These are phyloP conservation scores for Nomada goodeniana DNA, from an alignment of 2,888 invertebrate genomes.

Conservation along the genomic window DNA sequence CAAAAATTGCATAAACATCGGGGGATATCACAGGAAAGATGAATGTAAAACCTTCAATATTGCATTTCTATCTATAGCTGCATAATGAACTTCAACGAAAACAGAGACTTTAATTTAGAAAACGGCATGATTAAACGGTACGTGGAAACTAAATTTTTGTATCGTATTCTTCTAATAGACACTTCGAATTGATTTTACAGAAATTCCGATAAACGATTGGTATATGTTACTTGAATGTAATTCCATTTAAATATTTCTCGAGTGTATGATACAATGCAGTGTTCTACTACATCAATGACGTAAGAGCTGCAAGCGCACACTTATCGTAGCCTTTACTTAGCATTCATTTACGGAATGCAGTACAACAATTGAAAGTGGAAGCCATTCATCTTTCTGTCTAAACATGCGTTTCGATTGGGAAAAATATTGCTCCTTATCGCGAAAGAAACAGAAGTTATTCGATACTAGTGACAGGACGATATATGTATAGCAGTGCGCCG, in stretches of 20 bases:
- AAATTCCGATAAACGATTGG: not conserved
- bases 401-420: not conserved
- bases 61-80: not conserved
- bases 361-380: not conserved
- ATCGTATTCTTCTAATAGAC: not conserved
- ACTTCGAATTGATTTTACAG: not conserved
- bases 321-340: not conserved
- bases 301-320: not conserved
- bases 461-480: not conserved
- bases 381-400: not conserved
- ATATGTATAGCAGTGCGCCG: not conserved
- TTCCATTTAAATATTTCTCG: not conserved
- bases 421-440: not conserved
- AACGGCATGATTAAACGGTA: not conserved
- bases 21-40: not conserved
- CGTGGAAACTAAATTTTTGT: not conserved
- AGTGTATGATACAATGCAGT: not conserved
- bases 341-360: too few species aligned
- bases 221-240: not conserved
- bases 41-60: not conserved
- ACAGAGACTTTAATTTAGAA: not conserved
- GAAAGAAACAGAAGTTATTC: conserved; percentile 6
- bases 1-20: not conserved
- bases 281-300: not conserved
- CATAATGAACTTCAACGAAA: not conserved